phyloP scores from a whole-genome alignment of 35 echinoderm and acorn worm genomes.

The Hemicentrotus pulcherrimus region DNA sequence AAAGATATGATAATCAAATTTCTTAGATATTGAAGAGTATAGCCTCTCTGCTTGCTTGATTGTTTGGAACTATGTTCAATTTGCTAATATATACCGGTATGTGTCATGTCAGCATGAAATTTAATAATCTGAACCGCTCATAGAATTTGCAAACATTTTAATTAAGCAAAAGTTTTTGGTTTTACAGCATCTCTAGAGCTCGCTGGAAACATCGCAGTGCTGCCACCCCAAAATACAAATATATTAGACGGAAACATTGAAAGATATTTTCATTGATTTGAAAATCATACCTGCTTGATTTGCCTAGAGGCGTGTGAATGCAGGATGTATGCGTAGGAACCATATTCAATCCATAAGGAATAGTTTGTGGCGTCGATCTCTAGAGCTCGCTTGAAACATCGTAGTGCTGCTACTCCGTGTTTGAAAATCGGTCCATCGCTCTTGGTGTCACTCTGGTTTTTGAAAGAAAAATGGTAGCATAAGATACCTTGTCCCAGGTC shows the following conservation, averaged over 20 bases:
- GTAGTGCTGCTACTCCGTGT: constrained; percentile 62
- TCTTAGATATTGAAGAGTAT: too few species aligned
- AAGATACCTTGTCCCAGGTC: constrained; percentile 80
- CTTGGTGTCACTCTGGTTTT: constrained; percentile 80
- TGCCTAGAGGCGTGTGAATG: constrained; percentile 93
- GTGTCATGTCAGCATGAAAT: too few species aligned
- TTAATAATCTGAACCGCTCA: too few species aligned
- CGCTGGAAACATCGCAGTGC: too few species aligned
- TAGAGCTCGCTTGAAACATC: constrained; percentile 90
- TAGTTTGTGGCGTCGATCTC: constrained; percentile 82
- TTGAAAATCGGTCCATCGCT: constrained; percentile 87
- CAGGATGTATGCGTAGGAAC: constrained; percentile 87
- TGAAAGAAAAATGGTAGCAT: constrained; percentile 64
- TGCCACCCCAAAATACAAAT: background rate
- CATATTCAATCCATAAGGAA: constrained; percentile 91
- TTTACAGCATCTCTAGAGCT: too few species aligned
- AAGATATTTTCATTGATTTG: background rate
- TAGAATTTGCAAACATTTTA: too few species aligned
- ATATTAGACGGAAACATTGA: too few species aligned
- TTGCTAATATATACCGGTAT: too few species aligned
- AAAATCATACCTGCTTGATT: constrained; percentile 87
- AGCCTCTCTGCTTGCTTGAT: too few species aligned
- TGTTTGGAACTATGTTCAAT: too few species aligned
- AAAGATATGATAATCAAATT: too few species aligned
- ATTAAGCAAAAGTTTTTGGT: too few species aligned